Evolutionary conservation across 2,888 invertebrate genomes (phyloP).

Genomic region (Fabriciana adippe): DNA sequence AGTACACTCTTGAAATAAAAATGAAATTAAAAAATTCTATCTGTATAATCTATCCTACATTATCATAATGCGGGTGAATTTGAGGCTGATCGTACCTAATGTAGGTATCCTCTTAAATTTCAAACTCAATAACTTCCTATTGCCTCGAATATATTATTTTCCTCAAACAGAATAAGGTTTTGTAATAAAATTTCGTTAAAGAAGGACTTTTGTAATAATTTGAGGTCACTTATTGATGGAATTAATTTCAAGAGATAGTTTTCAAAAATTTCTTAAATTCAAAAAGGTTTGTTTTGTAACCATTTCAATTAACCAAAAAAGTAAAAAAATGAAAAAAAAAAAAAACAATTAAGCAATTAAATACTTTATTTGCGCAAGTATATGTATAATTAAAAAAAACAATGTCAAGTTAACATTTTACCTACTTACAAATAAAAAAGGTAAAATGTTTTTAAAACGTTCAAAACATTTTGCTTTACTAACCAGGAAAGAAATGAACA

Average conservation of each 20-base stretch:
- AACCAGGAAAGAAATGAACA: slow-evolving; percentile 6
- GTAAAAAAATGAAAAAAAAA: not conserved
- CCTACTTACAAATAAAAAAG: not conserved
- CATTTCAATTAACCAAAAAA: not conserved
- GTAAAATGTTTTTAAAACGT: slow-evolving; percentile 3
- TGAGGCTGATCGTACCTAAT: slow-evolving; percentile 8
- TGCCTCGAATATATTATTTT: slow-evolving; percentile 2
- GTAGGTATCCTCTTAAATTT: slow-evolving; percentile 6
- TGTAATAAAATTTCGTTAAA: slow-evolving; percentile 7
- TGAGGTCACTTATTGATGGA: slow-evolving; percentile 19
- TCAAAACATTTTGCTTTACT: not conserved
- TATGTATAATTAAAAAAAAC: too few relatives aligned
- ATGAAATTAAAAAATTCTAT: too few relatives aligned
- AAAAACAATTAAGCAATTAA: too few relatives aligned
- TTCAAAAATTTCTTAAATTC: slow-evolving; percentile 1
- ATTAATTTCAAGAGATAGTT: slow-evolving; percentile 15
- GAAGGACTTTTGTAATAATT: slow-evolving; percentile 11
- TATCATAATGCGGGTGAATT: slow-evolving; percentile 19
- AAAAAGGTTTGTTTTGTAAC: slow-evolving; percentile 1
- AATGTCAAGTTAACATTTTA: too few relatives aligned
- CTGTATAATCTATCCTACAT: not conserved
- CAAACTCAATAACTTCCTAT: slow-evolving; percentile 15
- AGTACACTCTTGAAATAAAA: not conserved
- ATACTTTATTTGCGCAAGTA: too few relatives aligned
- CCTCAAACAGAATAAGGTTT: slow-evolving; percentile 2